Percentiles rank a stretch among this genome's conserved stretches.
phyloP scores from a whole-genome alignment of 2,797 vertebrate genomes.

The Ibycter americanus region DNA sequence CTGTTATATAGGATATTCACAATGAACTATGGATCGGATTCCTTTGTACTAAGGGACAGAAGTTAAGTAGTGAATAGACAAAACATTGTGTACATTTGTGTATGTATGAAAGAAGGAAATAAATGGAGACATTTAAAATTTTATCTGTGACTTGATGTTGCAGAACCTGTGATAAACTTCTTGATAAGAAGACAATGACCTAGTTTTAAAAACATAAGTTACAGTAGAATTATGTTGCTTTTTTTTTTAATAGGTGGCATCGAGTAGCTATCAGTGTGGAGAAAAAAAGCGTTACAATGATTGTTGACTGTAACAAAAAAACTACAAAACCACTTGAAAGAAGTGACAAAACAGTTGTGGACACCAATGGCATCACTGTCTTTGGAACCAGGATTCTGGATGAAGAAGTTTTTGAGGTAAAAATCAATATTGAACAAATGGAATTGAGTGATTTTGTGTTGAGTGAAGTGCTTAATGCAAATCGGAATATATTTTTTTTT shows the following conservation, averaged over 20 bases:
- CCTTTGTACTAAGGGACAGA: neutral
- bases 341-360: slow-evolving; percentile 84
- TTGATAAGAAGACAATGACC: neutral
- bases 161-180: neutral
- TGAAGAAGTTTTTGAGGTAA: slow-evolving; percentile 95
- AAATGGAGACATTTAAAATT: neutral
- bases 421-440: neutral
- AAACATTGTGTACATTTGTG: neutral
- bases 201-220: neutral
- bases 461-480: neutral
- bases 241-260: slow-evolving; percentile 87
- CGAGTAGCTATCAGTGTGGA: slow-evolving; percentile 96
- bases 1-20: neutral
- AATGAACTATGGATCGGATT: neutral
- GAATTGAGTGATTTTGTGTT: neutral
- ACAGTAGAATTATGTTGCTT: neutral
- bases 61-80: neutral
- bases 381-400: slow-evolving; percentile 94
- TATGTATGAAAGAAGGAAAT: neutral
- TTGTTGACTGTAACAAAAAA: slow-evolving; percentile 95
- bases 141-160: neutral
- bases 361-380: slow-evolving; percentile 89
- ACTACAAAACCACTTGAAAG: slow-evolving; percentile 87
- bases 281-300: slow-evolving; percentile 93
- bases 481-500: neutral